phyloP scores from a whole-genome alignment of 2,797 vertebrate genomes.

The Alca torda region DNA sequence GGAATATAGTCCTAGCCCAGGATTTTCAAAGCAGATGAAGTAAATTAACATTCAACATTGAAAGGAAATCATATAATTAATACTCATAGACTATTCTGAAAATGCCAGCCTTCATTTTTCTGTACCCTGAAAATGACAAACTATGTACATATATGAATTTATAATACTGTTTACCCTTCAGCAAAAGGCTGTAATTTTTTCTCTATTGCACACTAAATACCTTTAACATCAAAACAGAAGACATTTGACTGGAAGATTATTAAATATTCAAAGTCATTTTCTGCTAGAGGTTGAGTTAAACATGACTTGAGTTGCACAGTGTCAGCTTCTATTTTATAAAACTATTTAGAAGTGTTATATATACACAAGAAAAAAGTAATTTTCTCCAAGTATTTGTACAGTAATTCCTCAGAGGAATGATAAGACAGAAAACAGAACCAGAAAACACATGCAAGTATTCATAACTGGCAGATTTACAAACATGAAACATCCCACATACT shows the following conservation, averaged over 20 bases:
- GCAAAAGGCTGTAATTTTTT: neutral
- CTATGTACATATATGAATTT: neutral
- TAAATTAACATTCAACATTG: neutral
- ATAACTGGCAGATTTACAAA: slow-evolving; percentile 31
- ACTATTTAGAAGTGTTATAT: neutral
- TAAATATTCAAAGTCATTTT: neutral
- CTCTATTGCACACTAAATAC: neutral
- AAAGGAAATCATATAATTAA: slow-evolving; percentile 10
- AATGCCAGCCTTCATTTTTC: neutral
- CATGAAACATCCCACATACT: slow-evolving; percentile 4
- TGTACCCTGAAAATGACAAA: neutral
- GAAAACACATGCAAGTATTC: slow-evolving; percentile 27
- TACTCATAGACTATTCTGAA: neutral
- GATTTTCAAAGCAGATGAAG: neutral
- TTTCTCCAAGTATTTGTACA: slow-evolving; percentile 17
- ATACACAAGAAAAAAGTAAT: slow-evolving; percentile 9
- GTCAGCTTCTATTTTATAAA: slow-evolving; percentile 13
- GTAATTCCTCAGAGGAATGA: slow-evolving; percentile 1
- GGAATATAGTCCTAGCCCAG: neutral
- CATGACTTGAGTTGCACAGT: neutral
- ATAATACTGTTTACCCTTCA: neutral
- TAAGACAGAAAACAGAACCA: neutral
- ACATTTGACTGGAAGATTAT: neutral
- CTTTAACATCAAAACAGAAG: neutral
- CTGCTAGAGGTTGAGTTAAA: neutral